A percentile compares a stretch with the other conserved stretches of the same genome.
These are phyloP conservation scores for Sitophilus oryzae DNA, from an alignment of 1,140 invertebrate genomes.

Conservation along the genomic window DNA sequence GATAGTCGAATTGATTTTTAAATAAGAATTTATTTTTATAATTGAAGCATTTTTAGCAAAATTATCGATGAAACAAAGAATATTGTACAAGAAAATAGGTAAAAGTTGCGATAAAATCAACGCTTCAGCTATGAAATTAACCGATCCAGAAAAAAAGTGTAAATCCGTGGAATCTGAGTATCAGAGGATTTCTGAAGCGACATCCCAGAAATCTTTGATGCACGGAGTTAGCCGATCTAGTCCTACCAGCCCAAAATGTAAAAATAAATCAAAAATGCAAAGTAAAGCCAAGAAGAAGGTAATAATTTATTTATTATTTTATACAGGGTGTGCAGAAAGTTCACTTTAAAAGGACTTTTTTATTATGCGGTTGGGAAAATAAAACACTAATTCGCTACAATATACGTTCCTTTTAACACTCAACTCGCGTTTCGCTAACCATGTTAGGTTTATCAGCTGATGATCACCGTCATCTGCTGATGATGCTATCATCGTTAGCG, in stretches of 20 bases:
- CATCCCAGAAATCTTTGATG: constrained; percentile 51
- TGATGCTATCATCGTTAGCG: too few species aligned
- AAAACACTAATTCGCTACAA: too few species aligned
- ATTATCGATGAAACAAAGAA: constrained; percentile 33
- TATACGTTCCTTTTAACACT: background rate
- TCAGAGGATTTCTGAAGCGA: constrained; percentile 55
- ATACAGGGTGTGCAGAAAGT: too few species aligned
- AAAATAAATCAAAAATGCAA: constrained; percentile 39
- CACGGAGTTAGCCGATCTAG: constrained; percentile 37
- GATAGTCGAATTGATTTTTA: too few species aligned
- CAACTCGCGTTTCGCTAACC: too few species aligned
- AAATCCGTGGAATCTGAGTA: constrained; percentile 51
- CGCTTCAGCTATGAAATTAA: constrained; percentile 17
- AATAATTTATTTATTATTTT: constrained; percentile 5
- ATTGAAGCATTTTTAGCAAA: constrained; percentile 32
- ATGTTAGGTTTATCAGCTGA: background rate
- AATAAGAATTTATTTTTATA: too few species aligned
- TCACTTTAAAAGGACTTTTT: background rate
- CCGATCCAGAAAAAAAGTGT: constrained; percentile 32
- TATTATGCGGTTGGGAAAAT: too few species aligned
- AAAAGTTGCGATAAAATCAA: constrained; percentile 44
- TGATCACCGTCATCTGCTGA: too few species aligned
- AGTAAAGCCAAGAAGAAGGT: constrained; percentile 30
- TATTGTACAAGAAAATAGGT: constrained; percentile 43
- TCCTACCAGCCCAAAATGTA: constrained; percentile 40